Base-by-base conservation (phyloP, 2,797 vertebrate species). In the Chelon auratus region DNA sequence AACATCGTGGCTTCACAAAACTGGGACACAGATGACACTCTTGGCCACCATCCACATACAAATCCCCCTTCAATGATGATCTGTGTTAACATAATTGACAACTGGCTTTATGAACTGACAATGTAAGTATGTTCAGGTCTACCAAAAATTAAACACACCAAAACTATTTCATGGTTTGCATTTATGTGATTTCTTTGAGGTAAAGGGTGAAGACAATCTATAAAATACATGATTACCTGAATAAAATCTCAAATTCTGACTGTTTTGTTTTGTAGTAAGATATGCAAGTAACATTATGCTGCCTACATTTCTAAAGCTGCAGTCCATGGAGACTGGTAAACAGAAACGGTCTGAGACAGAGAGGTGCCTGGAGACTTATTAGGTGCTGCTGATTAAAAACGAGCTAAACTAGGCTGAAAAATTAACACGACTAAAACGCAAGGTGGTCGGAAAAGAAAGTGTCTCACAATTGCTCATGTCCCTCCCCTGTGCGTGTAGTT, bases 11-110 rank as follows among this genome's bases (percentile, higher is more conserved):
- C 39, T 59, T 74, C 45, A 48, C 26, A 57, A 81, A 85, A 81
- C 64, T 78, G 61, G 76, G 71, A 64, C 82, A 74, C 61, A 78
- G 80, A 78, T 69, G 77, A 83, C 53, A 71, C 57, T 68, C 5
- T 43, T 83, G 83, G 79, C 69, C 18, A 33, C 17, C 33, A 42
- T 15, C 75, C 83, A 87, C 24, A 68, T 57, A 62, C 62, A 78
- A 75, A 71, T 60, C 52, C 30, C 24, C 56, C 64, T 77, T 75
- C 47, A 74, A 73, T 75, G 47, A 33, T 55, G 54, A 68, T 55
- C 52, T 58, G 53, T 62, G 68, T 77, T 75, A 67, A 65, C 57
- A 66, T 2, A 77, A 73, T 50, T 67, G 70, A 73, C 60, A 66
- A 51, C 58, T 51, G 36, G 63, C 68, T n/a, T 5, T 55, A 62